These are phyloP conservation scores for Trochalopteron elliotii DNA, from an alignment of 2,113 vertebrate genomes.

Conservation along the genomic window DNA sequence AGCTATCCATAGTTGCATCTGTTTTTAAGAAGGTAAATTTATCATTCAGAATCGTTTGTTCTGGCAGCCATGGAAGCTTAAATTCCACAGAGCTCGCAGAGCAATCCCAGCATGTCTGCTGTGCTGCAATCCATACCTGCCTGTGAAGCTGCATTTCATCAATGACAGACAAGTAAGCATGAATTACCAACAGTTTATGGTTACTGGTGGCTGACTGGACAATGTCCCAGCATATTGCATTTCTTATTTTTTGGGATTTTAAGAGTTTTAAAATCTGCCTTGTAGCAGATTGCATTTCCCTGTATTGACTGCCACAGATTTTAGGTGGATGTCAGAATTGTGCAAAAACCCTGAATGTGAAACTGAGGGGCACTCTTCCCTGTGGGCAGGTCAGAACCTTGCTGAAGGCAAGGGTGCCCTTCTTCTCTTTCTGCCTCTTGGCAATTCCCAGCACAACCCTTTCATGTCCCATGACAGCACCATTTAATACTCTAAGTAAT, in stretches of 20 bases:
- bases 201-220: not conserved
- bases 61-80: not conserved
- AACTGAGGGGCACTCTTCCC: not conserved
- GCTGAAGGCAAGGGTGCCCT: not conserved
- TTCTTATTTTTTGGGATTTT: not conserved
- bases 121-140: not conserved
- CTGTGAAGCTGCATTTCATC: not conserved
- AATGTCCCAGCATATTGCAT: not conserved
- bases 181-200: not conserved
- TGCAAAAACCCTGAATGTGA: not conserved
- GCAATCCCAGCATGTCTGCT: not conserved
- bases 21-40: not conserved
- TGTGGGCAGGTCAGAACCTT: not conserved
- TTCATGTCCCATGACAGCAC: not conserved
- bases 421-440: not conserved
- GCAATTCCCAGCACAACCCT: not conserved
- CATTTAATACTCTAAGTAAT: not conserved
- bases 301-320: accelerated
- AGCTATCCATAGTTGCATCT: not conserved
- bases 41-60: not conserved
- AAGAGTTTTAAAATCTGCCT: not conserved
- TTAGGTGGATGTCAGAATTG: not conserved
- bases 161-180: not conserved
- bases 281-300: not conserved
- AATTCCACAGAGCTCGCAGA: not conserved